Conservation (phyloP, 2,888 invertebrate species). For the Biston betularia region DNA sequence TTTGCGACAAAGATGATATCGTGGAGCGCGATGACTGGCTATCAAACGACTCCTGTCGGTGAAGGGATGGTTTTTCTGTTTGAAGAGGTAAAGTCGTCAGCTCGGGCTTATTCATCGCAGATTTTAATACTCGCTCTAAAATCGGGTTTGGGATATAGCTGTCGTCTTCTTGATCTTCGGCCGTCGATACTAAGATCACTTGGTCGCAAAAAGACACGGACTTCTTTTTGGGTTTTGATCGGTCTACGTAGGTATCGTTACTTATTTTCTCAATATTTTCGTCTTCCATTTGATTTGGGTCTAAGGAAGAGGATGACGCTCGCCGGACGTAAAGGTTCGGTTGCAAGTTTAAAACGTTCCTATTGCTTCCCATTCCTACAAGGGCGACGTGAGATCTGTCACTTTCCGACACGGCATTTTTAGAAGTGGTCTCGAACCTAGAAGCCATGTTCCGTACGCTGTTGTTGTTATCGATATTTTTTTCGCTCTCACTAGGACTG, state of each 20-base stretch:
- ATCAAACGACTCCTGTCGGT: slow-evolving; percentile 82
- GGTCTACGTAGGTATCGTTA: slow-evolving; percentile 76
- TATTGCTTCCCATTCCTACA: slow-evolving; percentile 75
- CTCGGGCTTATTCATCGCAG: slow-evolving; percentile 92
- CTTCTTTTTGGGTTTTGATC: slow-evolving; percentile 92
- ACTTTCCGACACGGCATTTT: slow-evolving; percentile 61
- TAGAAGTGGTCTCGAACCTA: slow-evolving; percentile 88
- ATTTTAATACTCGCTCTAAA: slow-evolving; percentile 93
- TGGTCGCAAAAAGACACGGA: slow-evolving; percentile 98
- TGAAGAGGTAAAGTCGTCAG: slow-evolving; percentile 82
- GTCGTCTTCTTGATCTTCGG: slow-evolving; percentile 96
- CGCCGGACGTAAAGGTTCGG: slow-evolving; percentile 72
- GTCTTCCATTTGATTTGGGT: slow-evolving; percentile 76
- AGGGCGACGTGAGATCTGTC: slow-evolving; percentile 77
- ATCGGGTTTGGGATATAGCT: slow-evolving; percentile 97
- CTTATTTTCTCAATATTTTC: slow-evolving; percentile 69
- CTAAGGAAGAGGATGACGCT: slow-evolving; percentile 76
- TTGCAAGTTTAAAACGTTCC: slow-evolving; percentile 79
- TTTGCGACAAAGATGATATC: slow-evolving; percentile 80
- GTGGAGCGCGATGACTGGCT: slow-evolving; percentile 83
- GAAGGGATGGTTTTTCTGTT: slow-evolving; percentile 78
- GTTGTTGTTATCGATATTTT: slow-evolving; percentile 59
- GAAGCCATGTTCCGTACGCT: slow-evolving; percentile 93
- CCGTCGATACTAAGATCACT: slow-evolving; percentile 96
- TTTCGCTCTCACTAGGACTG: slow-evolving; percentile 59